Evolutionary conservation across 2,888 invertebrate species (phyloP).

Genomic region (Ommatoiulus sabulosus): DNA sequence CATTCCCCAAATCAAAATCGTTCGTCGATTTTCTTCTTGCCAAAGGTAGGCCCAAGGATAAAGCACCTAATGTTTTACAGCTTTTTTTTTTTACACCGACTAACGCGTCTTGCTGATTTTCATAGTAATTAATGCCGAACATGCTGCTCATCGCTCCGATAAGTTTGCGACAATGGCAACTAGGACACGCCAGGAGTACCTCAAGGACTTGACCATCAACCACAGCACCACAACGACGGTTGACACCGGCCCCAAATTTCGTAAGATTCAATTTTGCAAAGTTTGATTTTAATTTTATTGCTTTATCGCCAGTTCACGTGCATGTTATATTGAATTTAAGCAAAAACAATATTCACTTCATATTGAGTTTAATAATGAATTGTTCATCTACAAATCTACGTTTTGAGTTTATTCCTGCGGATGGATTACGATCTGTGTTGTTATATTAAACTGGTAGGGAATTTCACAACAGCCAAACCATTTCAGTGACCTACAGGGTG

Average conservation of each 20-base stretch:
- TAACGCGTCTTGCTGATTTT: conserved; percentile 59
- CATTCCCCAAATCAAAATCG: conserved; percentile 88
- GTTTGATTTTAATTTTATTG: background rate
- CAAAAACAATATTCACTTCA: no score
- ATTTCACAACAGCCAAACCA: no score
- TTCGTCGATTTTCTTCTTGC: conserved; percentile 95
- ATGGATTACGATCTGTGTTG: no score
- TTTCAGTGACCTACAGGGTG: no score
- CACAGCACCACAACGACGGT: conserved; percentile 83
- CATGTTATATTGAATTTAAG: no score
- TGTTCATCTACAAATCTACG: no score
- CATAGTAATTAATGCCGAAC: conserved; percentile 91
- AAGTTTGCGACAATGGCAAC: conserved; percentile 98
- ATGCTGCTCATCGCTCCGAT: conserved; percentile 94
- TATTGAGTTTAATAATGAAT: no score
- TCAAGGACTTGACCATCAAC: conserved; percentile 91
- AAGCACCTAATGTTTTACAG: background rate
- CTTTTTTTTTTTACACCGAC: background rate
- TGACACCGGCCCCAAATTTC: conserved; percentile 88
- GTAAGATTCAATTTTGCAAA: conserved; percentile 71
- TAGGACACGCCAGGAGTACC: conserved; percentile 92
- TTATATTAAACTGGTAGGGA: no score
- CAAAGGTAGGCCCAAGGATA: conserved; percentile 73
- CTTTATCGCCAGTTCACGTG: no score
- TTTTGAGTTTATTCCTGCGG: no score